These are phyloP conservation scores for Myopa tessellatipennis DNA, from an alignment of 2,888 invertebrate species.

Conservation along the genomic window DNA sequence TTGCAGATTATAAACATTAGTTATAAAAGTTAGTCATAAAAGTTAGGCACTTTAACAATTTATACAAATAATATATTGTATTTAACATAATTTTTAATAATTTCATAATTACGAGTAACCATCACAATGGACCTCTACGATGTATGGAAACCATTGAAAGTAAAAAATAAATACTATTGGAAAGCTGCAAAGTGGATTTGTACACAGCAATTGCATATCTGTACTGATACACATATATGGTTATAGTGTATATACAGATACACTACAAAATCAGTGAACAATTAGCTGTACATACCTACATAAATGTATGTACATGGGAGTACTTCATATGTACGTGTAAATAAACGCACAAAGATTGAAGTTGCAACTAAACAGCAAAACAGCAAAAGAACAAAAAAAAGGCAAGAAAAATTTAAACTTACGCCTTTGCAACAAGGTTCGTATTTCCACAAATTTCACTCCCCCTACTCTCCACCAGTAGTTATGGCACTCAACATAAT, in stretches of 20 bases:
- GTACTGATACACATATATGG: too few relatives aligned
- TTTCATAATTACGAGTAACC: too few relatives aligned
- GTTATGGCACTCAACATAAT: neutral
- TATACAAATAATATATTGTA: too few relatives aligned
- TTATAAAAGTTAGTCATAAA: too few relatives aligned
- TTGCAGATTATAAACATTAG: too few relatives aligned
- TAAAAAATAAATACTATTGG: neutral
- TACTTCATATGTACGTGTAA: neutral
- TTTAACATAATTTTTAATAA: too few relatives aligned
- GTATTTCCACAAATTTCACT: constrained; percentile 9
- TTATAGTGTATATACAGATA: neutral
- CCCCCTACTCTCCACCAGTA: neutral
- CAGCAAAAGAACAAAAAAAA: neutral
- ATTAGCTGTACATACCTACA: neutral
- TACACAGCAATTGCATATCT: too few relatives aligned
- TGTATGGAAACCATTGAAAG: neutral
- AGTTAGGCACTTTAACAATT: too few relatives aligned
- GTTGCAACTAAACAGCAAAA: constrained; percentile 23
- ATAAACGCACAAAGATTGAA: constrained; percentile 17
- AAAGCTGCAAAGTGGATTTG: neutral
- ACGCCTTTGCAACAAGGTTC: constrained; percentile 13
- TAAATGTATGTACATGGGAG: neutral
- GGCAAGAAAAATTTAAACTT: constrained; percentile 13
- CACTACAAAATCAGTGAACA: neutral
- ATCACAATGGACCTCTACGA: neutral